Evolutionary conservation across 2,113 vertebrate species (phyloP), one percentile per base, ranked within the genome.

Genomic region (Xyliphius kryptos): DNA sequence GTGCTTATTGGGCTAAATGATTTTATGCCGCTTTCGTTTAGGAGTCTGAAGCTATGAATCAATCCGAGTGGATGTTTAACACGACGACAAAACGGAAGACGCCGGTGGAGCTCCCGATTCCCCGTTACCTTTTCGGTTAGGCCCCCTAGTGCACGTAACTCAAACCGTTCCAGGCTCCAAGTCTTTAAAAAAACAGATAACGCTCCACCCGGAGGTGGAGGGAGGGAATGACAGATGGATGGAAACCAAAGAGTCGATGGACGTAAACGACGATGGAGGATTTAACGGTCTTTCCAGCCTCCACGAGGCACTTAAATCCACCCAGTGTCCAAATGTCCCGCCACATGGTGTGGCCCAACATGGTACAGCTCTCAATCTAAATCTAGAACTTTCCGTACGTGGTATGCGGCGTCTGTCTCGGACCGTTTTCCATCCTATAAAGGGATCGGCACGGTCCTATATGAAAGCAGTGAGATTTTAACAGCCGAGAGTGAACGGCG

Each of bases 281-380:
- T 62, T 12, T 54, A 63, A 53, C 53, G 56, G 54, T 62, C 47
- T 49, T 20, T 32, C 49, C 53, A 44, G 15, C 19, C 47, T 50
- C 40, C 17, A 50, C 55, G 22, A 63, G 19, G 36, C 20, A 50
- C 48, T 56, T 12, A 5, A 37, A 13, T 19, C 17, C 38, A 40
- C 10, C 13, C 56, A 15, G 11, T 9, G 12, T 19, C 21, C 16
- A 10, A 12, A 44, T 58, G 26, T 22, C 12, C 16, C 13, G 7
- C 3, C 56, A 20, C 20, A 17, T 21, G 3, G 10, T 41, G 40
- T 41, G 40, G 1, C 13, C 9, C 40, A 10, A 41, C 40, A 41
- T 10, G 40, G 40, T 41, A 12, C 13, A 14, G 40, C 13, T 41
- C 40, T 14, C 13, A 14, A 41, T 41, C 40, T 10, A 41, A 41